Evolutionary conservation across 1,140 invertebrate genomes (phyloP), one percentile per base, ranked within the genome.

Genomic region (Cyrtorhinus lividipennis): DNA sequence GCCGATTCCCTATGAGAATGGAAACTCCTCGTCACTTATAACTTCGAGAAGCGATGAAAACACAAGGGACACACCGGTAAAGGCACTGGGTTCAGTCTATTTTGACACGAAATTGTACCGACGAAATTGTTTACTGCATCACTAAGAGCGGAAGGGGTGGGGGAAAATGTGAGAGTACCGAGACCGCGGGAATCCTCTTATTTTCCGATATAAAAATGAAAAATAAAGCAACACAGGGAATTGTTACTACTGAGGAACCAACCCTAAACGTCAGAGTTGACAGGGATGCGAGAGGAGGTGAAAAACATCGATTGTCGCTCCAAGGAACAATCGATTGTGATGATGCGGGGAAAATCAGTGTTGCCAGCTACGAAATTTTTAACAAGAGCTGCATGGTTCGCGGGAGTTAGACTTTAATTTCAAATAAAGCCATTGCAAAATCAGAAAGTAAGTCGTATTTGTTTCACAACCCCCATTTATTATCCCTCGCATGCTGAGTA

Each of bases 101-200:
- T 53, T 53, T 53, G 48, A 53, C 48, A 53, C 48, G 48, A 53
- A 53, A 53, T 53, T 53, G 48, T 53, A 53, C 48, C 48, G 48
- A 53, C 48, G 20, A 53, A 10, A 13, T 13, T 53, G 12, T 8
- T 53, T 53, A 53, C 48, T 13, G 48, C 48, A 53, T 53, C 48
- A 53, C 48, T 53, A 53, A 20, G 20, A 13, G 10, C 8, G 48
- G 48, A 22, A 53, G 48, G 18, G 8, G 48, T 22, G 48, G 48
- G 10, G 20, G 20, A 20, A 53, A 5, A 38, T 38, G 15, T 15
- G 30, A n/a, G 30, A 38, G 30, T 38, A 38, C 30, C 30, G 30
- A 38, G 15, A 15, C 15, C 30, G 48, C 10, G 48, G 48, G 18
- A 53, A 53, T 53, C 20, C 20, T 53, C 20, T 53, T 53, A 20